Percentiles rank a stretch among this genome's conserved stretches.
phyloP scores from a whole-genome alignment of 1,140 invertebrate genomes.

The Plutomurus gul region DNA sequence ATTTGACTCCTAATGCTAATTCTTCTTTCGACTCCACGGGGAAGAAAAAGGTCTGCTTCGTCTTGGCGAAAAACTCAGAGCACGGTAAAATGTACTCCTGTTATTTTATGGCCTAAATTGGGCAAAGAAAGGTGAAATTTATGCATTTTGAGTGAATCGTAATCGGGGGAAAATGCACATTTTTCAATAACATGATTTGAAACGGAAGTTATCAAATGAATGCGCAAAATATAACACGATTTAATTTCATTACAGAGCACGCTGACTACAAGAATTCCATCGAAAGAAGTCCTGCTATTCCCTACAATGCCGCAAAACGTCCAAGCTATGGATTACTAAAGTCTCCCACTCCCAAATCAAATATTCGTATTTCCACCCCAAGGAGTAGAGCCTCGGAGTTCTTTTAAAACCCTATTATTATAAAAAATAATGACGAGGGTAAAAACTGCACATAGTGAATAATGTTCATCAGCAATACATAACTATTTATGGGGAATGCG shows the following conservation, averaged over 20 bases:
- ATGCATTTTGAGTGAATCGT: not conserved
- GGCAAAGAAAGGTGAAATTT: no score
- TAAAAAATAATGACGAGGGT: no score
- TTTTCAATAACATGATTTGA: not conserved
- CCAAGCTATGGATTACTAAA: constrained; percentile 72
- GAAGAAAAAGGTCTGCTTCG: constrained; percentile 45
- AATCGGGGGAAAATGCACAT: not conserved
- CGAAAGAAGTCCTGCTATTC: constrained; percentile 70
- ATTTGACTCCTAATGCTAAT: not conserved
- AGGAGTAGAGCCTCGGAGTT: not conserved
- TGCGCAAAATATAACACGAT: not conserved
- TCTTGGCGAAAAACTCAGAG: constrained; percentile 44
- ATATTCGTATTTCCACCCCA: not conserved
- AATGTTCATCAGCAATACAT: no score
- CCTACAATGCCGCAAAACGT: constrained; percentile 70
- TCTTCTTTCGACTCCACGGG: not conserved
- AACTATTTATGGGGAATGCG: no score
- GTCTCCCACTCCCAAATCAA: constrained; percentile 57
- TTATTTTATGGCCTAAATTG: no score
- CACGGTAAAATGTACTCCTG: constrained; percentile 41
- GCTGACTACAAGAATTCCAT: constrained; percentile 72
- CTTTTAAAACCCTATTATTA: no score
- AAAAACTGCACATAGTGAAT: no score
- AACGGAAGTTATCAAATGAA: not conserved
- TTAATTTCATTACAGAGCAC: constrained; percentile 44